A percentile compares a stretch with the other conserved stretches of the same genome.
These are phyloP conservation scores for Dipodomys merriami DNA, from an alignment of 2,113 vertebrate species.

Conservation along the genomic window DNA sequence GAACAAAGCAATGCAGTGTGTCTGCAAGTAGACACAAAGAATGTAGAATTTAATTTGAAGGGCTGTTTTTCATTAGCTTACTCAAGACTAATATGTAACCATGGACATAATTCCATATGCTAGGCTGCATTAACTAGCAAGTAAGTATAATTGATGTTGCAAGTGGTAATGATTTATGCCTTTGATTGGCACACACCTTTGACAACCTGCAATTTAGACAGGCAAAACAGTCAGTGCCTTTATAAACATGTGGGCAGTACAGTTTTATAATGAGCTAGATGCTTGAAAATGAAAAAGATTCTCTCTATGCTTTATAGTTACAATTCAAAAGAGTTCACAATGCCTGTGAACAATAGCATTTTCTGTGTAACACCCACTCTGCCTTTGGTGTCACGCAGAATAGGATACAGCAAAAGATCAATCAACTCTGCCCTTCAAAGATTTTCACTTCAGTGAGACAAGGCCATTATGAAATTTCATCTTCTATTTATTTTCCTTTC, in stretches of 20 bases:
- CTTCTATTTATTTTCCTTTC: background rate
- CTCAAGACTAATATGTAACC: background rate
- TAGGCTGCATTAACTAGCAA: constrained; percentile 22
- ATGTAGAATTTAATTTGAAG: background rate
- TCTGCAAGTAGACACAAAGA: background rate
- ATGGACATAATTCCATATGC: background rate
- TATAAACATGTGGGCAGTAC: background rate
- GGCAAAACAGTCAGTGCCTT: background rate
- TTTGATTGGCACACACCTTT: constrained; percentile 2
- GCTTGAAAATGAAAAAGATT: constrained; percentile 21
- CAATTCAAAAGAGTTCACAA: constrained; percentile 24
- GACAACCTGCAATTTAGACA: background rate
- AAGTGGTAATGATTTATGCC: background rate
- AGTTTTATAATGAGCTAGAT: constrained; percentile 10
- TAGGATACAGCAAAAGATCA: constrained; percentile 10
- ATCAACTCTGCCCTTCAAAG: background rate
- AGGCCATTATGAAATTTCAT: background rate
- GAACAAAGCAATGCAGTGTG: background rate
- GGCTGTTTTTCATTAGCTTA: constrained; percentile 41
- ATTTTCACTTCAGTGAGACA: constrained; percentile 37
- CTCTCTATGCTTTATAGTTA: constrained; percentile 15
- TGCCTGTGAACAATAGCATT: constrained; percentile 12
- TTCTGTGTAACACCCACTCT: background rate
- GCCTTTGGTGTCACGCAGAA: background rate
- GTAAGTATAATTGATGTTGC: constrained; percentile 46